phyloP scores from a whole-genome alignment of 2,113 vertebrate genomes.

The Cinclus cinclus region DNA sequence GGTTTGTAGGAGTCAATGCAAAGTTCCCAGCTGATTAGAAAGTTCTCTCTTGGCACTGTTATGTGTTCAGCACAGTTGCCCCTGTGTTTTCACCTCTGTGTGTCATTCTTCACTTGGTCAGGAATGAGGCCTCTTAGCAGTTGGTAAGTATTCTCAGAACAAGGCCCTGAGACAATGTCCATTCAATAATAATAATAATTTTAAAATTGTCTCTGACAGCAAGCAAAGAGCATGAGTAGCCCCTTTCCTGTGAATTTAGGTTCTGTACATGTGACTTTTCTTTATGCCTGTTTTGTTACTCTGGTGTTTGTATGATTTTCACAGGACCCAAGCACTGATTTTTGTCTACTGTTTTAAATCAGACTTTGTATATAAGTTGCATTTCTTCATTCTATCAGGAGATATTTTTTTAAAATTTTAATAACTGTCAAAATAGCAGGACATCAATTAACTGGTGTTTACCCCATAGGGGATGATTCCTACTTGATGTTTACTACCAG shows the following conservation, averaged over 20 bases:
- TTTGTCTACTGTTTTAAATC: background rate
- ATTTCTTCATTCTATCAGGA: background rate
- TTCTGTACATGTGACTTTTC: fast-evolving
- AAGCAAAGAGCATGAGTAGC: background rate
- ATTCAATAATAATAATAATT: background rate
- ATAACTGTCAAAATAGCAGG: background rate
- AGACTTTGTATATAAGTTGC: background rate
- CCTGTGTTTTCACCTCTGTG: background rate
- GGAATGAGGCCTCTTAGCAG: background rate
- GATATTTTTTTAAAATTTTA: background rate
- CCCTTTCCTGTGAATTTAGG: background rate
- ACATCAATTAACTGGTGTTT: background rate
- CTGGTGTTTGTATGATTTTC: fast-evolving
- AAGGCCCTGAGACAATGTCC: background rate
- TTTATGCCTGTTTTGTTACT: background rate
- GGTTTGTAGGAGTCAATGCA: background rate
- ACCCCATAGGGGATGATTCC: background rate
- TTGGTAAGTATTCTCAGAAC: background rate
- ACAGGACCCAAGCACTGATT: background rate
- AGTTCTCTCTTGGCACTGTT: background rate
- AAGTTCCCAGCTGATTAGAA: background rate
- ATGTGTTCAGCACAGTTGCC: background rate
- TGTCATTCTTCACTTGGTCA: background rate
- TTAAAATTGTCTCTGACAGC: background rate
- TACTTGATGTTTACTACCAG: background rate